Percentiles rank a stretch among this genome's conserved stretches.
These are phyloP conservation scores for Sitobion miscanthi DNA, from an alignment of 1,140 invertebrate genomes.

Conservation along the genomic window DNA sequence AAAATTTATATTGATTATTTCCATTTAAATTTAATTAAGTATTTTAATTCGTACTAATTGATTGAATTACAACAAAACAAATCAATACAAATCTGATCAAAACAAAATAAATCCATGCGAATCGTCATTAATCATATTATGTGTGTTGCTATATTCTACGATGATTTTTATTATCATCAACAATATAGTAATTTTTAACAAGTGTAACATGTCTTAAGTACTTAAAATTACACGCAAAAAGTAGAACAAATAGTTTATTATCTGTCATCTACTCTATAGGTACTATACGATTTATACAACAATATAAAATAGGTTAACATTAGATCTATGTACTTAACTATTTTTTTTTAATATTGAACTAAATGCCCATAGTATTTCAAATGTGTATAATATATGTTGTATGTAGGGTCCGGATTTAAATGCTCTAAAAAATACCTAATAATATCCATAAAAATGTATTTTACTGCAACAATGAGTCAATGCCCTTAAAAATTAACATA, in stretches of 20 bases:
- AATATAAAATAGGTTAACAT: background rate
- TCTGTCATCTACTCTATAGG: background rate
- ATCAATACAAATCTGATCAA: background rate
- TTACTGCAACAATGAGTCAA: no score
- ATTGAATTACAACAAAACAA: background rate
- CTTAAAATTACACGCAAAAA: background rate
- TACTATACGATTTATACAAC: background rate
- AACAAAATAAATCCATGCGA: background rate
- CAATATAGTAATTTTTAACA: background rate
- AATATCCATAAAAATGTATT: no score
- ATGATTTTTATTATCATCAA: background rate
- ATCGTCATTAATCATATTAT: background rate
- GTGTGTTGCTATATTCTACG: background rate
- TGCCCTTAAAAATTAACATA: no score
- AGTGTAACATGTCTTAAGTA: background rate
- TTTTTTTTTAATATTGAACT: background rate
- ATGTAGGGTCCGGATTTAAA: no score
- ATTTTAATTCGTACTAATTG: background rate
- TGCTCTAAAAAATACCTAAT: no score
- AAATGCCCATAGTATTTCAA: background rate
- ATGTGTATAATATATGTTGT: background rate
- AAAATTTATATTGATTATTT: background rate
- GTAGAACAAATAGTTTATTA: background rate
- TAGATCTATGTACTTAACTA: background rate
- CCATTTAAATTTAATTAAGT: background rate